Percentiles rank a stretch among this genome's conserved stretches.
Conservation (phyloP, 1,140 invertebrate genomes). For the Batillaria attramentaria region DNA sequence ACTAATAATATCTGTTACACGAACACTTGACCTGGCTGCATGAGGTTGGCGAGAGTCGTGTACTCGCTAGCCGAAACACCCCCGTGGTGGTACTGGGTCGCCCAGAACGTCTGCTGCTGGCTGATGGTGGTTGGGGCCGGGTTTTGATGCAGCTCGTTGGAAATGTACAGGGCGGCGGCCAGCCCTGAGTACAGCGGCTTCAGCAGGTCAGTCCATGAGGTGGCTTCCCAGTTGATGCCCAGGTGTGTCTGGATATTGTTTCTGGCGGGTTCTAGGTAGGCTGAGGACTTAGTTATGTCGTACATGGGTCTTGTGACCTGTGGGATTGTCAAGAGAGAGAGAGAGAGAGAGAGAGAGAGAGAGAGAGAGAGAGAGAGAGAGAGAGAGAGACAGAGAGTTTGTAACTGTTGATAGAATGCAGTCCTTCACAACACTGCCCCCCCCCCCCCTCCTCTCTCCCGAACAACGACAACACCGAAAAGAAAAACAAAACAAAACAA, state of each 20-base stretch:
- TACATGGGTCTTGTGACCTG: neutral
- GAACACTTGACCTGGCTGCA: neutral
- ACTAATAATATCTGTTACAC: too few relatives aligned
- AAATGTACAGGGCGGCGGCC: constrained; percentile 14
- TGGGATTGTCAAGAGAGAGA: constrained; percentile 13
- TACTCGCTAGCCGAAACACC: neutral
- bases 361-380: neutral
- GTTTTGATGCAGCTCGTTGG: too few relatives aligned
- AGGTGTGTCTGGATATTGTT: neutral
- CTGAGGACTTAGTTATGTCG: neutral
- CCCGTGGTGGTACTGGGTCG: neutral
- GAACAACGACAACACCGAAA: too few relatives aligned
- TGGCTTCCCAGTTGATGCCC: neutral
- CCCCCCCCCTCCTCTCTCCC: too few relatives aligned
- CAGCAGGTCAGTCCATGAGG: neutral
- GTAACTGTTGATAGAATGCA: too few relatives aligned
- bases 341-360: constrained; percentile 16
- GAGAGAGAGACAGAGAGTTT: too few relatives aligned
- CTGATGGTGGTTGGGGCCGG: neutral
- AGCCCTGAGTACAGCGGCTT: constrained; percentile 15
- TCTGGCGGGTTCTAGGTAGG: neutral
- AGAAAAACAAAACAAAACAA: too few relatives aligned
- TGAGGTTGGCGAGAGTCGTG: neutral
- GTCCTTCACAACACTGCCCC: too few relatives aligned
- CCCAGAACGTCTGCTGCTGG: neutral